Evolutionary conservation across 1,140 invertebrate genomes (phyloP).

Genomic region (Drosophila sechellia): DNA sequence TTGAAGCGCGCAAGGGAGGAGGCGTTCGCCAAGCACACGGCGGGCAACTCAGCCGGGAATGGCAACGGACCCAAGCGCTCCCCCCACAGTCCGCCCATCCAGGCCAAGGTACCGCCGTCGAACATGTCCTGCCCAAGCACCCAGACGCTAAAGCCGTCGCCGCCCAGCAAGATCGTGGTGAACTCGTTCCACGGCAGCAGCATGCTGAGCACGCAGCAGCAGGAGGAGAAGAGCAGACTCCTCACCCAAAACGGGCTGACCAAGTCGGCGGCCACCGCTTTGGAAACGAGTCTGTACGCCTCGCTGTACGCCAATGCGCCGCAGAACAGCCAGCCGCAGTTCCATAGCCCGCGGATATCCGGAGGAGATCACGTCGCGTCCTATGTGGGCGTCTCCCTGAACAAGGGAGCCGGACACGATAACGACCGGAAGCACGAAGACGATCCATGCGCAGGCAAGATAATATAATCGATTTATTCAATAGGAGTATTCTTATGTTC

Average conservation of each 20-base stretch:
- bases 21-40: slow-evolving; percentile 40
- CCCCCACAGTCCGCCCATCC: slow-evolving; percentile 36
- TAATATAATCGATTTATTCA: background rate
- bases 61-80: slow-evolving; percentile 48
- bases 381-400: slow-evolving; percentile 72
- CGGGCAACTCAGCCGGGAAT: slow-evolving; percentile 9
- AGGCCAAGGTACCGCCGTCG: slow-evolving; percentile 13
- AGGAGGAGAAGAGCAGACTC: slow-evolving; percentile 72
- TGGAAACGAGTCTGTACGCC: slow-evolving; percentile 78
- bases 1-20: slow-evolving; percentile 83
- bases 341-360: slow-evolving; percentile 19
- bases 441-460: slow-evolving; percentile 72
- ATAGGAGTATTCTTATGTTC: background rate
- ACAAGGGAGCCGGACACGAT: slow-evolving; percentile 46
- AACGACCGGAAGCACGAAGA: slow-evolving; percentile 59
- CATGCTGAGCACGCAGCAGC: slow-evolving; percentile 68
- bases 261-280: slow-evolving; percentile 73
- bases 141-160: slow-evolving; percentile 52
- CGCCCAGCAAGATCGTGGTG: slow-evolving; percentile 74
- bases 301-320: slow-evolving; percentile 64
- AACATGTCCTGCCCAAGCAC: slow-evolving; percentile 42
- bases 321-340: slow-evolving; percentile 21
- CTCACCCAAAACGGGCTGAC: slow-evolving; percentile 80
- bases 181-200: slow-evolving; percentile 83
- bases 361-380: slow-evolving; percentile 49